These are phyloP conservation scores for Drymonia ruficornis DNA, from an alignment of 2,888 invertebrate species.

Conservation along the genomic window DNA sequence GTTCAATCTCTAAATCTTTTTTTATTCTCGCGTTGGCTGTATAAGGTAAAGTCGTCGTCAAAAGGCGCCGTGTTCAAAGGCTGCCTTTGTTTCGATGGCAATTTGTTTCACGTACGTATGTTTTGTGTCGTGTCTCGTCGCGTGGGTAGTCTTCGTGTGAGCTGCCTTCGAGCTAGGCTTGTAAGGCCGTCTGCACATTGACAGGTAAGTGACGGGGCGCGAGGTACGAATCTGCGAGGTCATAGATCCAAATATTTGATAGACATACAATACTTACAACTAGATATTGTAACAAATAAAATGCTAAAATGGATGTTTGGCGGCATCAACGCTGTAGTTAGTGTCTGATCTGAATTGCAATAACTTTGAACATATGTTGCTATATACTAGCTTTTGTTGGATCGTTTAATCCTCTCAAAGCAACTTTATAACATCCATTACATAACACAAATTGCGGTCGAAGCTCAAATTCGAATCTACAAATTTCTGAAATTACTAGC, in stretches of 20 bases:
- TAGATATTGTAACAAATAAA: too few relatives aligned
- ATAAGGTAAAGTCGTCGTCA: constrained; percentile 36
- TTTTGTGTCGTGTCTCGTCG: constrained; percentile 37
- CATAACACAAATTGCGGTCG: too few relatives aligned
- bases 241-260: not conserved
- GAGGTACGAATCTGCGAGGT: not conserved
- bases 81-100: constrained; percentile 51
- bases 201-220: constrained; percentile 25
- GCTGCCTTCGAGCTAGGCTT: not conserved
- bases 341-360: too few relatives aligned
- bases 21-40: constrained; percentile 27
- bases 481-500: too few relatives aligned
- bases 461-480: too few relatives aligned
- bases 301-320: not conserved
- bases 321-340: too few relatives aligned
- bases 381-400: too few relatives aligned
- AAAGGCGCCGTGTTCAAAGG: constrained; percentile 42
- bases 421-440: too few relatives aligned
- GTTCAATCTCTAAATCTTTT: constrained; percentile 23
- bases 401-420: too few relatives aligned
- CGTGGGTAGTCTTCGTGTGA: constrained; percentile 27
- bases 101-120: constrained; percentile 46
- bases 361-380: too few relatives aligned
- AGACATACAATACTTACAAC: too few relatives aligned
- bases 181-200: constrained; percentile 30